phyloP scores from a whole-genome alignment of 92 coral and sea anemone genomes.

The Actinostola sp. region DNA sequence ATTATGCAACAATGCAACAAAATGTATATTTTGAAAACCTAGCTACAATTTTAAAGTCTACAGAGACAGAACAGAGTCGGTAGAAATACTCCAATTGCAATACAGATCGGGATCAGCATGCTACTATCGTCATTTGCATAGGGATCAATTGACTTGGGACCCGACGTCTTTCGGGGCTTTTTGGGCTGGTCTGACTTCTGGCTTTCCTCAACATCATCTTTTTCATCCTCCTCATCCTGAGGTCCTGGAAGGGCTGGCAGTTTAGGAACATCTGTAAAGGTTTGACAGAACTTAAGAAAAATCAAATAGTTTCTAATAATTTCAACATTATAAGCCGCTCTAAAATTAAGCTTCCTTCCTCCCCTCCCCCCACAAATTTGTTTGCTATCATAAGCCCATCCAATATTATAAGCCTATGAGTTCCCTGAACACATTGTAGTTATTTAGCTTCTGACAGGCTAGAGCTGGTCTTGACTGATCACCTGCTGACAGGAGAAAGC shows the following conservation, averaged over 20 bases:
- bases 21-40: not conserved
- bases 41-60: slow-evolving; percentile 62
- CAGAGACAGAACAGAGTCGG: slow-evolving; percentile 97
- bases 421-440: too few species aligned
- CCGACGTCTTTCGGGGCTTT: slow-evolving; percentile 84
- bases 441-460: too few species aligned
- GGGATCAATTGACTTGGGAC: slow-evolving; percentile 88
- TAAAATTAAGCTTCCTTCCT: too few species aligned
- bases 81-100: slow-evolving; percentile 95
- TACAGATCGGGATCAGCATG: slow-evolving; percentile 86
- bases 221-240: slow-evolving; percentile 75
- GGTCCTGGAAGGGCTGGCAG: slow-evolving; percentile 81
- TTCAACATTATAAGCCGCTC: too few species aligned
- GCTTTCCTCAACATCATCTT: slow-evolving; percentile 73
- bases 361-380: too few species aligned
- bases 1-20: not conserved
- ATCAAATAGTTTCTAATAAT: not conserved
- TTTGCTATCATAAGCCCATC: too few species aligned
- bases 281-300: too few species aligned
- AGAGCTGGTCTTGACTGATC: too few species aligned
- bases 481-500: too few species aligned
- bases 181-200: slow-evolving; percentile 83
- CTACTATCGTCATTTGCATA: slow-evolving; percentile 97
- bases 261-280: slow-evolving; percentile 89
- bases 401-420: too few species aligned